Evolutionary conservation across 2,888 invertebrate genomes (phyloP).

Genomic region (Blera fallax): DNA sequence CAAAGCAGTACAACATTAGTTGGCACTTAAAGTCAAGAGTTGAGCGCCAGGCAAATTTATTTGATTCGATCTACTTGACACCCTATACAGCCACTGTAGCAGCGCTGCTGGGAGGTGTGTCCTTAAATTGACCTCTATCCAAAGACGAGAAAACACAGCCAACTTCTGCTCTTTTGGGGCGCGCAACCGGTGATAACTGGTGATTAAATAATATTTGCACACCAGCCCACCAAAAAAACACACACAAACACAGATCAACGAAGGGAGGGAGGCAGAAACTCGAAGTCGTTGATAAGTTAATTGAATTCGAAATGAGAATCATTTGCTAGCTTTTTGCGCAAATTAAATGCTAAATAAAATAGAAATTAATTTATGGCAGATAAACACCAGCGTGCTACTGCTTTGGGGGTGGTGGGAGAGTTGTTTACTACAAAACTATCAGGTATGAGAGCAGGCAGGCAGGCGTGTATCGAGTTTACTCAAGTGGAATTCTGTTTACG

Average conservation of each 20-base stretch:
- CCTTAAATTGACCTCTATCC: constrained; percentile 52
- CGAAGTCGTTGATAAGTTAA: not conserved
- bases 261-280: not conserved
- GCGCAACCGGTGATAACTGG: constrained; percentile 22
- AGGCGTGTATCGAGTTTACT: not conserved
- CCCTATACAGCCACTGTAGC: not conserved
- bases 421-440: constrained; percentile 1
- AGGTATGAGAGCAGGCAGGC: not conserved
- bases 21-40: constrained; percentile 3
- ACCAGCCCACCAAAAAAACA: not conserved
- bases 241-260: not conserved
- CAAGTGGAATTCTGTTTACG: constrained; percentile 3
- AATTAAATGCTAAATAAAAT: not conserved
- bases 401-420: not conserved
- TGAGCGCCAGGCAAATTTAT: constrained; percentile 30
- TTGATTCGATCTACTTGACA: constrained; percentile 15
- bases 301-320: constrained; percentile 15
- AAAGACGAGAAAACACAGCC: not conserved
- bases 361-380: constrained; percentile 15
- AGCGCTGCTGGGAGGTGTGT: not conserved
- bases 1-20: not conserved
- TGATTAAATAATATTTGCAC: constrained; percentile 36
- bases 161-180: constrained; percentile 3
- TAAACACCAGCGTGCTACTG: not conserved
- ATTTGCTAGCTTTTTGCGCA: not conserved